These are phyloP conservation scores for Cheilosia pagana DNA, from an alignment of 2,888 invertebrate species.

Conservation along the genomic window DNA sequence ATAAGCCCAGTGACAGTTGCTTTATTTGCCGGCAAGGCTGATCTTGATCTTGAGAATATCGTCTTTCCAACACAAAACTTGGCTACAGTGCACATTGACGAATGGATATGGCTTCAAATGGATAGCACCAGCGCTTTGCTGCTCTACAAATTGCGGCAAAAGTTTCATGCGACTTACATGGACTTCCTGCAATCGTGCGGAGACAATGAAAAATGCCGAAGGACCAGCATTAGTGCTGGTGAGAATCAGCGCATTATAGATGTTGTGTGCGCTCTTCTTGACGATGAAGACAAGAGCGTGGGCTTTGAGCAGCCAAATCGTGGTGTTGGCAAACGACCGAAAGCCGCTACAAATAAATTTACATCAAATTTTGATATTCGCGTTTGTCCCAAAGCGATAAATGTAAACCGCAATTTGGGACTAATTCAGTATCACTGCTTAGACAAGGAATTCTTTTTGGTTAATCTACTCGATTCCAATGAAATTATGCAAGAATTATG, in stretches of 20 bases:
- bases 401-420: not conserved
- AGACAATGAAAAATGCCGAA: constrained; percentile 76
- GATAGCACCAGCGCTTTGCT: constrained; percentile 87
- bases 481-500: constrained; percentile 15
- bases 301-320: constrained; percentile 77
- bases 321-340: constrained; percentile 78
- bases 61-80: not conserved
- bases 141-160: constrained; percentile 88
- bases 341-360: constrained; percentile 77
- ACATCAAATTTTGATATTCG: constrained; percentile 70
- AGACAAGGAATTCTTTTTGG: constrained; percentile 76
- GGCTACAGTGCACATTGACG: constrained; percentile 85
- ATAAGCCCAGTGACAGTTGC: constrained; percentile 92
- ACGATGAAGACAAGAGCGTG: constrained; percentile 76
- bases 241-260: constrained; percentile 71
- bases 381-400: constrained; percentile 28
- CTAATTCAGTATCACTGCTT: not conserved
- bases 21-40: constrained; percentile 84
- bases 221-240: constrained; percentile 49
- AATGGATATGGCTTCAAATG: constrained; percentile 89
- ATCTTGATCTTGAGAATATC: constrained; percentile 50
- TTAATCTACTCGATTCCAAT: constrained; percentile 58
- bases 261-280: constrained; percentile 76
- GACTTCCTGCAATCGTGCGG: constrained; percentile 77
- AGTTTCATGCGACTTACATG: constrained; percentile 84